A percentile compares a stretch with the other conserved stretches of the same genome.
Conservation (phyloP, 53 echinoderm and acorn worm species). For the Hippasteria phrygiana region DNA sequence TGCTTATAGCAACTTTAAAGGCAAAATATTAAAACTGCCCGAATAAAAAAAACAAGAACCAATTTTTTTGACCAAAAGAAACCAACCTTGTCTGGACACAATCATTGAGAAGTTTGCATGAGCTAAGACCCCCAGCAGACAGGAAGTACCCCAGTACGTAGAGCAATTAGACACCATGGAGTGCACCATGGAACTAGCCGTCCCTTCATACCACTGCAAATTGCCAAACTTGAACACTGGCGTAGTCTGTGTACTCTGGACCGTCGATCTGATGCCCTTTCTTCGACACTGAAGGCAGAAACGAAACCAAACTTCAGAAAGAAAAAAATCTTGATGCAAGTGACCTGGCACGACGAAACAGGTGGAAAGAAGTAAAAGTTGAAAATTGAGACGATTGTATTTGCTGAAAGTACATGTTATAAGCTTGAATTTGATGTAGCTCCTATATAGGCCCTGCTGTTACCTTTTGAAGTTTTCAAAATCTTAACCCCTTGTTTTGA, state of each 20-base stretch:
- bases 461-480: no score
- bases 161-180: slow-evolving; percentile 73
- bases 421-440: no score
- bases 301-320: not conserved
- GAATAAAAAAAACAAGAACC: no score
- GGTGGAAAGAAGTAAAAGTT: no score
- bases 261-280: slow-evolving; percentile 44
- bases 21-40: no score
- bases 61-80: not conserved
- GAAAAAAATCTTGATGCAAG: not conserved
- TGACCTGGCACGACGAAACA: not conserved
- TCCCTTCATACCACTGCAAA: slow-evolving; percentile 80
- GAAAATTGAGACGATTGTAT: no score
- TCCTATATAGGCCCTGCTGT: no score
- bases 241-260: slow-evolving; percentile 14
- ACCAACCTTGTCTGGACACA: slow-evolving; percentile 74
- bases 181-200: slow-evolving; percentile 75
- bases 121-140: slow-evolving; percentile 80
- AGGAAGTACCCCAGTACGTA: slow-evolving; percentile 78
- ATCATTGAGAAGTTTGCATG: slow-evolving; percentile 79
- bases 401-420: no score
- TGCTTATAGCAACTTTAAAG: not conserved
- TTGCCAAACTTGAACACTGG: slow-evolving; percentile 71
- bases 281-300: slow-evolving; percentile 67
- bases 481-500: no score